A percentile compares a stretch with the other conserved stretches of the same genome.
Conservation (phyloP, 2,888 invertebrate genomes). For the Sclerodermus sp. region DNA sequence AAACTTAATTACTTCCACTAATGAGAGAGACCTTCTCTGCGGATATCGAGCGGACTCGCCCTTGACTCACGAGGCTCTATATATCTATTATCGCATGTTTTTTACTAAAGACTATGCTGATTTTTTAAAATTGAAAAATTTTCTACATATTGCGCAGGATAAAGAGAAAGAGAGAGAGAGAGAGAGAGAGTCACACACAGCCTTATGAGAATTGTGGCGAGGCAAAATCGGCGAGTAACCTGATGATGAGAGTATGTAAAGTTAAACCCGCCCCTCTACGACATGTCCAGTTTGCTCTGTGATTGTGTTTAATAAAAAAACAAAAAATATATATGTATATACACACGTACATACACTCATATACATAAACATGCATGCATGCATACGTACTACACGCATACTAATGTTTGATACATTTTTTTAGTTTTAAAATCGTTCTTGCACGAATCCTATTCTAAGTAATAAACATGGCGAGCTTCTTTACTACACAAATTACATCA, state of each 20-base stretch:
- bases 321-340: slow-evolving; percentile 19
- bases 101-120: slow-evolving; percentile 33
- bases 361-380: slow-evolving; percentile 7
- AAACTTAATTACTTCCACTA: slow-evolving; percentile 50
- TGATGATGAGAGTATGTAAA: no score
- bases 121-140: slow-evolving; percentile 39
- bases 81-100: slow-evolving; percentile 37
- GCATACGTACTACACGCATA: slow-evolving; percentile 8
- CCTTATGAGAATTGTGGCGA: no score
- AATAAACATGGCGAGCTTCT: slow-evolving; percentile 1
- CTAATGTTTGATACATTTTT: slow-evolving; percentile 16
- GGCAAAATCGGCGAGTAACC: no score
- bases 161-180: slow-evolving; percentile 8
- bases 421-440: slow-evolving; percentile 13
- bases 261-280: slow-evolving; percentile 37
- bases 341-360: slow-evolving; percentile 37
- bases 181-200: slow-evolving; percentile 15
- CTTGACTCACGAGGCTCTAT: slow-evolving; percentile 19
- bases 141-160: slow-evolving; percentile 33
- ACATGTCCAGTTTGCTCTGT: slow-evolving; percentile 56
- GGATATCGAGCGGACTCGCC: slow-evolving; percentile 25
- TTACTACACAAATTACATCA: slow-evolving; percentile 14
- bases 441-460: slow-evolving; percentile 8
- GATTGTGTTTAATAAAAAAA: slow-evolving; percentile 56
- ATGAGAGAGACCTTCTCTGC: slow-evolving; percentile 29